Evolutionary conservation across 30 jellyfish, hydroid and myxozoan genomes (phyloP), one percentile per base, ranked within the genome.

Genomic region (Aurelia sp.): DNA sequence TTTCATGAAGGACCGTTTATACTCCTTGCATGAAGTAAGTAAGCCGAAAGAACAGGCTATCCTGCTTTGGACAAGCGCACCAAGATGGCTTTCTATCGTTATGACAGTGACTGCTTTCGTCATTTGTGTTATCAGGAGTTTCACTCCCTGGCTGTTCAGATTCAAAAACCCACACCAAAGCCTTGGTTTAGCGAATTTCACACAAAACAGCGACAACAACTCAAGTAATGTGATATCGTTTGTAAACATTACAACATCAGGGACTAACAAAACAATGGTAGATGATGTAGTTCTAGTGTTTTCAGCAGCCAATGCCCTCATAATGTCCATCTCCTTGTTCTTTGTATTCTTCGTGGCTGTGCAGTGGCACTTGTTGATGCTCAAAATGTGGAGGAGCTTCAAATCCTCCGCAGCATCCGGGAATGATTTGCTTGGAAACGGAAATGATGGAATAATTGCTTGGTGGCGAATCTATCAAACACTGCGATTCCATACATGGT

Each of bases 381-480:
- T 70, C 57, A 62, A 64, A 65, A 30, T 62, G 81, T 84, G 93
- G 93, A 15, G 78, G 82, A 17, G 75, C 50, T 53, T 81, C 50
- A n/a, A 15, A 12, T 22, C 71, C 13, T 50, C 41, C 22, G 6
- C 58, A 52, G 47, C 47, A 16, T 35, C 66, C 30, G 37, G 37
- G 62, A 47, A 66, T 58, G 70, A 58, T 61, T 12, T 72, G 57
- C 48, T 84, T 1, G 73, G 81, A 1, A 41, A 35, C 13, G 87
- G 93, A 11, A 22, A 41, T 13, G 93, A 84, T n/a, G 93, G 93
- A 63, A 73, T 84, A 4, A 47, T 30, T 11, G 93, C 93, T 37
- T 84, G 86, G 87, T 84, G 93, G 93, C 82, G 93, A 16, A 63
- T 84, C 9, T 84, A 84, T 30, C 93, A 84, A 52, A 72, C 87